Evolutionary conservation across 2,797 vertebrate species (phyloP).

Genomic region (Acanthis flammea): DNA sequence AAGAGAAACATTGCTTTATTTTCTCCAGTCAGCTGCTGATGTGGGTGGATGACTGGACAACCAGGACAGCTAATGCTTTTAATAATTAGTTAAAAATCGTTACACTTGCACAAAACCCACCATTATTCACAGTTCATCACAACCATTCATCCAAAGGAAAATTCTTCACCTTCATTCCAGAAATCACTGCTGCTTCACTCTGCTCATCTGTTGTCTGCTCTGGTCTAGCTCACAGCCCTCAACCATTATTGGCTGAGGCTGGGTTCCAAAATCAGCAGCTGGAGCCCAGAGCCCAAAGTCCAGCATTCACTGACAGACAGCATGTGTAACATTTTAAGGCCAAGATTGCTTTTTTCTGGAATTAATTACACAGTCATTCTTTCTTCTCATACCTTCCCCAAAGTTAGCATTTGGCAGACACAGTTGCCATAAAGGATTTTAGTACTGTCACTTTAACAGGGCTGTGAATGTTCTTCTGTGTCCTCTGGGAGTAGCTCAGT

Average conservation of each 20-base stretch:
- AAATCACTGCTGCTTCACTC: background rate
- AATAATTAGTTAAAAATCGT: background rate
- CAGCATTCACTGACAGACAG: background rate
- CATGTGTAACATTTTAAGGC: background rate
- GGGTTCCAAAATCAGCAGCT: background rate
- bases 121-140: background rate
- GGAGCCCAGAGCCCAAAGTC: background rate
- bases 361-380: background rate
- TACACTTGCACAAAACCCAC: background rate
- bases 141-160: background rate
- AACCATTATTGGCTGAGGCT: background rate
- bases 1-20: background rate
- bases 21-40: background rate
- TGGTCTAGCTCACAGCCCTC: background rate
- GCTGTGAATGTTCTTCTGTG: background rate
- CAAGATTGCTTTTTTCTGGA: background rate
- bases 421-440: background rate
- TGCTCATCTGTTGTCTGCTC: background rate
- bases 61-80: background rate
- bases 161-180: background rate
- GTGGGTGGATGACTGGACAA: background rate
- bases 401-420: background rate
- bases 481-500: background rate
- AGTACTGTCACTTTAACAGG: background rate
- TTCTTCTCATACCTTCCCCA: background rate